Percentiles rank a stretch among this genome's conserved stretches.
phyloP scores from a whole-genome alignment of 53 echinoderm and acorn worm genomes.

The Crossaster papposus region DNA sequence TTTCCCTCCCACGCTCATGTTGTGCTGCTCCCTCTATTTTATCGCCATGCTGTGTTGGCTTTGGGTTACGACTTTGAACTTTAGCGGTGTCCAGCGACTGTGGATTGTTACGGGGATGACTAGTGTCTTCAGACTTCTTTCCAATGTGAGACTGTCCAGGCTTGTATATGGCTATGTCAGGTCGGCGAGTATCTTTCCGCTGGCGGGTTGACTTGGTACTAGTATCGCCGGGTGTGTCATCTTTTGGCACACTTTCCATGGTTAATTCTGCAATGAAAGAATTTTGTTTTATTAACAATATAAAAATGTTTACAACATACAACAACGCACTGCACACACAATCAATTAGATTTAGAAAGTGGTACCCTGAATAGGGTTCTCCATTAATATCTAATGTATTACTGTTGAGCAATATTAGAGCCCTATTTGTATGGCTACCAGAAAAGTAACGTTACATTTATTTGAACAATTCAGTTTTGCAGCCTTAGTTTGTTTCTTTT shows the following conservation, averaged over 20 bases:
- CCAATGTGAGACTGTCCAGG: constrained; percentile 60
- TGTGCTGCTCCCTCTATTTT: neutral
- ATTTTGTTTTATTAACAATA: too few relatives aligned
- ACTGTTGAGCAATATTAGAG: too few relatives aligned
- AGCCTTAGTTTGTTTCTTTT: too few relatives aligned
- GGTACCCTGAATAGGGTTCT: too few relatives aligned
- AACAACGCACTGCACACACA: too few relatives aligned
- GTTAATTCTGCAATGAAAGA: constrained; percentile 13
- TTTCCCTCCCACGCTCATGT: neutral
- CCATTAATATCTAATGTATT: too few relatives aligned
- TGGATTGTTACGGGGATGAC: neutral
- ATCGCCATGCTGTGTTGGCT: neutral
- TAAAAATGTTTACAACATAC: too few relatives aligned
- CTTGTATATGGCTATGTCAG: constrained; percentile 63
- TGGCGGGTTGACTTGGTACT: constrained; percentile 3
- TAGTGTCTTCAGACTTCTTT: constrained; percentile 42
- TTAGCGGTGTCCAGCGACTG: neutral
- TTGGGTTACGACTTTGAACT: neutral
- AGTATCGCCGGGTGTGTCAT: neutral
- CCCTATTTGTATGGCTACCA: too few relatives aligned
- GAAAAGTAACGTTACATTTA: too few relatives aligned
- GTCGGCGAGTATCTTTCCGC: constrained; percentile 50
- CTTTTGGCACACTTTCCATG: constrained; percentile 30
- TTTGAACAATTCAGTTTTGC: too few relatives aligned
- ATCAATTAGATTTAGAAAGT: too few relatives aligned